Base-by-base conservation (phyloP, 64 coral and sea anemone genomes). In the Stichodactyla mertensii region DNA sequence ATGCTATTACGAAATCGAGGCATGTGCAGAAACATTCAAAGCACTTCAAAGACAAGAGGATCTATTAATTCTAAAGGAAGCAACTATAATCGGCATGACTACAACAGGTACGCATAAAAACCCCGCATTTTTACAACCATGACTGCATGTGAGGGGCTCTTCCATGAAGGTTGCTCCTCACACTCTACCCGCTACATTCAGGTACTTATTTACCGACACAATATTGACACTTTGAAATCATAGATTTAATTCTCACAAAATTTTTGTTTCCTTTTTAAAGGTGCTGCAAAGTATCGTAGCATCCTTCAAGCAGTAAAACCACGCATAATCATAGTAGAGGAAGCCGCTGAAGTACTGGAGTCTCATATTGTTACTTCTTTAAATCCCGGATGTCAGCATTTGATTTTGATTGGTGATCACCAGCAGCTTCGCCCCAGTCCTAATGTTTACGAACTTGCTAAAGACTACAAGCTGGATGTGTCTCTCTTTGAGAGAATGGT, bases 11-110 rank as follows among this genome's bases (percentile, higher is more conserved):
- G 52, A 87, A 6, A 92, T 90, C 87, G 91, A 92, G n/a, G 58
- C 11, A 6, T 84, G 79, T 24, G 82, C 85, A 0, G 78, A 79
- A 79, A 86, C 20, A 54, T 55, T 96, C 7, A 92, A 85, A 24
- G 88, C 87, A 10, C 31, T 92, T 3, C 92, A 62, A 82, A 83
- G 59, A 20, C 56, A 85, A 85, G 91, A 96, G 59, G 94, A 96
- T 45, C 74, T 92, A 9, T 81, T 86, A 58, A 92, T 96, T 67
- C 53, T 96, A 20, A 92, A 84, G 57, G 80, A 56, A 10, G 94
- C 94, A 82, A 87, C 85, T 58, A 88, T 96, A 6, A 89, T 96
- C 27, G 94, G 94, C 28, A 89, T 96, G 94, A 96, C 94, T 24
- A 96, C 94, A 5, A 96, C 94, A 78, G 94, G 94, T 92, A 95